Conservation (phyloP, 1,140 invertebrate species). For the Drosophila sp. region DNA sequence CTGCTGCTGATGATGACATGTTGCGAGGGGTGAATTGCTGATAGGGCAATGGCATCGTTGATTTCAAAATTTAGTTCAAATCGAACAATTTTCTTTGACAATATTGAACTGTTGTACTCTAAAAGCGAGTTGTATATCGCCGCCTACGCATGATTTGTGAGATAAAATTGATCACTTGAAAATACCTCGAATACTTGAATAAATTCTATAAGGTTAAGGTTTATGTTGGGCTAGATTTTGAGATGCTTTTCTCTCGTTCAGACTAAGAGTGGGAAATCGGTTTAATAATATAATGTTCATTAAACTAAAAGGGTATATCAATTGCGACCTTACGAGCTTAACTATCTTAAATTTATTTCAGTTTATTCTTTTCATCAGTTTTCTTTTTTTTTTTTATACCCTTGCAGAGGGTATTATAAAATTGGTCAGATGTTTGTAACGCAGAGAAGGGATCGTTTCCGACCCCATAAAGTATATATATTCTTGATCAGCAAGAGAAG, state of each 20-base stretch:
- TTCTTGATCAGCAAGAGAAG: no score
- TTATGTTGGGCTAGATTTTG: no score
- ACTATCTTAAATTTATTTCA: constrained; percentile 14
- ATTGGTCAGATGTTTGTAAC: no score
- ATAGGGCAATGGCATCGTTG: background rate
- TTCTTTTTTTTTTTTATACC: background rate
- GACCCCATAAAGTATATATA: no score
- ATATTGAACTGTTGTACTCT: background rate
- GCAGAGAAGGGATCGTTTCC: no score
- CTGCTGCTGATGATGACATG: constrained; percentile 1
- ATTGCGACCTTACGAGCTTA: background rate
- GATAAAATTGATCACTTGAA: no score
- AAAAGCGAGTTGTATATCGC: background rate
- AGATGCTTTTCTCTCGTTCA: no score
- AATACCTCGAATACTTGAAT: no score
- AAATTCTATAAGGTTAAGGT: no score
- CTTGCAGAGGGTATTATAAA: no score
- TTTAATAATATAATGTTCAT: background rate
- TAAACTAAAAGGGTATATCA: constrained; percentile 4
- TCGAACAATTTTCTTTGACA: constrained; percentile 6
- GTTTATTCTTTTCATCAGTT: constrained; percentile 10
- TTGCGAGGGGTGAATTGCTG: constrained; percentile 7
- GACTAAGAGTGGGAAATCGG: no score
- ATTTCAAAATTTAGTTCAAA: constrained; percentile 9
- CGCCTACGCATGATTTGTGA: no score